Base-by-base conservation (phyloP, 2,888 invertebrate species). In the Malthinus flaveolus region DNA sequence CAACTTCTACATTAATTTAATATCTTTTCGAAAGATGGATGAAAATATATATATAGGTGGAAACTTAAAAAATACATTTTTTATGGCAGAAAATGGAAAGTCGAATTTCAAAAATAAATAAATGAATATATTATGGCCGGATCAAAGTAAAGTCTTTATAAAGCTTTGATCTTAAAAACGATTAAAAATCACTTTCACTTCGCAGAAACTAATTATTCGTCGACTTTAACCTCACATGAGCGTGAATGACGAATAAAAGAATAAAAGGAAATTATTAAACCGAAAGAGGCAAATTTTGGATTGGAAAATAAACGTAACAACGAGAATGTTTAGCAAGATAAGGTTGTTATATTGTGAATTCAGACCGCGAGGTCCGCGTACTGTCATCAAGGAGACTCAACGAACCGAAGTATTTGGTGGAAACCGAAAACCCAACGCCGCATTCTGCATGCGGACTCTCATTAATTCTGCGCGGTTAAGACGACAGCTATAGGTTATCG, bases 381-480 rank as follows among this genome's bases (percentile, higher is more conserved):
- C 66, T 65, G 65, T 69, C 68, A 67, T 69, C 70, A 69, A 66
- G 71, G 65, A 65, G 67, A 61, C 64, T 69, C 68, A 70, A 69
- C 69, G 70, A 69, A 69, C 62, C 60, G 44, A 44, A 32, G 46
- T 32, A 35, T 10, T 39, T 35, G 50, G 36, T 23, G 23, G 23
- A 23, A 23, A 23, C 23, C 5, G 23, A 23, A 23, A 48, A 48
- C 36, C 33, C 48, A 13, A 54, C 42, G 42, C 52, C 61, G 64
- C 66, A 62, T 63, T 60, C 66, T 59, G 68, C 68, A 70, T 69
- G 65, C 68, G 64, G 65, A 68, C 67, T 42, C 68, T 70, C 70
- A 69, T 71, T 71, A 71, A 71, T 71, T 71, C 71, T 63, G 51
- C 59, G 68, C 58, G 67, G 68, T 67, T 67, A 70, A 68, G 63